Conservation (phyloP, 2,113 vertebrate species). For the Hemiprocne comata region DNA sequence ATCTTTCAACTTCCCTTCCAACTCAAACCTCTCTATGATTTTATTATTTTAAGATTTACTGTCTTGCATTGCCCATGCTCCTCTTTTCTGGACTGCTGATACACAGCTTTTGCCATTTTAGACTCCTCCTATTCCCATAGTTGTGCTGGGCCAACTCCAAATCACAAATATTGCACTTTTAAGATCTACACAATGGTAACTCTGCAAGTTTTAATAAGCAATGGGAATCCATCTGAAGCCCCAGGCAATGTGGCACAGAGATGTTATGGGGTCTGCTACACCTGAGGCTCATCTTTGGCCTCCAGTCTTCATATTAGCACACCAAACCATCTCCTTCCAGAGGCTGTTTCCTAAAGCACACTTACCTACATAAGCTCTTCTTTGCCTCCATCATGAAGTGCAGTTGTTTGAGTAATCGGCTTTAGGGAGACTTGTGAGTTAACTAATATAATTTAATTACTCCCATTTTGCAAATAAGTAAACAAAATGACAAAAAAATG, state of each 20-base stretch:
- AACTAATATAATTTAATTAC: conserved; percentile 28
- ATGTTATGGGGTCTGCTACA: neutral
- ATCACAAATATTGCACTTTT: conserved; percentile 26
- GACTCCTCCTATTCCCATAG: neutral
- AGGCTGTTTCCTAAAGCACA: neutral
- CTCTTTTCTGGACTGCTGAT: neutral
- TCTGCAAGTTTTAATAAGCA: neutral
- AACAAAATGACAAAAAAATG: neutral
- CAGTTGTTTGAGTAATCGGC: neutral
- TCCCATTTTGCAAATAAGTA: conserved; percentile 6
- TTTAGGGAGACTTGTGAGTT: neutral
- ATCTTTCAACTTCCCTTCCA: neutral
- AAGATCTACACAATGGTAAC: neutral
- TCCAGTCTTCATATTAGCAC: neutral
- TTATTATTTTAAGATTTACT: neutral
- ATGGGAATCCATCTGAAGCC: neutral
- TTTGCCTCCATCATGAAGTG: neutral
- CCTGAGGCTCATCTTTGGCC: neutral
- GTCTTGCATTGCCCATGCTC: neutral
- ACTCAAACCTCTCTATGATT: neutral
- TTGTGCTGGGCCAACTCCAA: neutral
- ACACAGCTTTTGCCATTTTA: neutral
- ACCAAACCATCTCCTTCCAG: neutral
- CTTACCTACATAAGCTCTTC: neutral
- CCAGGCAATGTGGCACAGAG: neutral